A percentile compares a stretch with the other conserved stretches of the same genome.
Conservation (phyloP, 2,888 invertebrate genomes). For the Hipparchia sbordonii region DNA sequence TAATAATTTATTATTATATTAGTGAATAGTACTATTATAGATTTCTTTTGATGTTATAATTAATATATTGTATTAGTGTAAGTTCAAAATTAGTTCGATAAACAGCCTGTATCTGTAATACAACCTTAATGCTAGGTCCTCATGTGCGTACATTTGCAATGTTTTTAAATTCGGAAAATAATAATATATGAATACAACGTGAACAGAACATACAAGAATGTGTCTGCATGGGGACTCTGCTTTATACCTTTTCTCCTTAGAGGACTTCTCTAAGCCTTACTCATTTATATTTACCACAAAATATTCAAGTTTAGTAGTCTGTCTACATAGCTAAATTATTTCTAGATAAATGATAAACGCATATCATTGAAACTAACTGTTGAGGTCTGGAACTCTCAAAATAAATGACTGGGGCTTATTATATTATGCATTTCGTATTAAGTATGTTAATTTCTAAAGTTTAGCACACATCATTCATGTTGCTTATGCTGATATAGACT, state of each 20-base stretch:
- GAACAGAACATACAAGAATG: background rate
- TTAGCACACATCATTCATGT: slow-evolving; percentile 29
- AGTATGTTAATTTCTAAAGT: slow-evolving; percentile 58
- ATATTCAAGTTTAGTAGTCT: slow-evolving; percentile 68
- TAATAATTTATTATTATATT: slow-evolving; percentile 80
- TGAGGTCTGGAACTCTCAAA: slow-evolving; percentile 63
- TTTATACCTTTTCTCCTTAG: slow-evolving; percentile 42
- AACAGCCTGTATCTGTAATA: slow-evolving; percentile 65
- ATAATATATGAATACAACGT: background rate
- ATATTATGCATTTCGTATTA: slow-evolving; percentile 75
- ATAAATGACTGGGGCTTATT: slow-evolving; percentile 61
- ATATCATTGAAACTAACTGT: slow-evolving; percentile 68
- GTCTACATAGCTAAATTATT: slow-evolving; percentile 72
- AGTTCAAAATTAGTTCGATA: slow-evolving; percentile 75
- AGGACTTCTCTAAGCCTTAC: slow-evolving; percentile 39
- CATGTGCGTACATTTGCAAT: background rate
- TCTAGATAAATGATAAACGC: slow-evolving; percentile 69
- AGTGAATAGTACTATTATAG: slow-evolving; percentile 74
- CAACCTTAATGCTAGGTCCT: slow-evolving; percentile 43
- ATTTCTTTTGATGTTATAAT: slow-evolving; percentile 79
- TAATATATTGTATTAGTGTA: slow-evolving; percentile 78
- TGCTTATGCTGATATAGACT: slow-evolving; percentile 1
- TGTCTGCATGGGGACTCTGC: background rate
- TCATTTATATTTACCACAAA: slow-evolving; percentile 67
- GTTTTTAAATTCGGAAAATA: background rate